Conservation (phyloP, 2,888 invertebrate species). For the Bombyx huttoni region DNA sequence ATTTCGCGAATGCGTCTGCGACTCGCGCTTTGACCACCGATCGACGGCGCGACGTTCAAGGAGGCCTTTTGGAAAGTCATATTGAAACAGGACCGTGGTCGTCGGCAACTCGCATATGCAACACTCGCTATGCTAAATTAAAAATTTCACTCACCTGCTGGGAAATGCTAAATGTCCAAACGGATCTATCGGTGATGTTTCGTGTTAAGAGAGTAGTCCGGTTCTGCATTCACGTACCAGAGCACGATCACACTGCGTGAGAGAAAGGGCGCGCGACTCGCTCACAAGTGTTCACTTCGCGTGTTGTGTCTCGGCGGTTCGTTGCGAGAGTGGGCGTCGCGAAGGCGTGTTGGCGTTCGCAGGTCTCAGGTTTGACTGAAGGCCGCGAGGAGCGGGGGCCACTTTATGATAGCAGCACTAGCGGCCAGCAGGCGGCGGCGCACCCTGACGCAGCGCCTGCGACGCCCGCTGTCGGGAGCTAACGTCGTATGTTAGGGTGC, state of each 20-base stretch:
- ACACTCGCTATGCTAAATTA: conserved; percentile 35
- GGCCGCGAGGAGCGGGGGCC: conserved; percentile 67
- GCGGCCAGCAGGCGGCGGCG: conserved; percentile 35
- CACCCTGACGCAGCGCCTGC: conserved; percentile 10
- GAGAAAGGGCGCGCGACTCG: conserved; percentile 67
- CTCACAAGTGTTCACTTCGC: conserved; percentile 54
- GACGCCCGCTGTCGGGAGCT: background rate
- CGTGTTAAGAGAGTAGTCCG: conserved; percentile 60
- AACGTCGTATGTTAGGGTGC: background rate
- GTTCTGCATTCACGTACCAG: conserved; percentile 67
- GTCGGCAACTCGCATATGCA: conserved; percentile 39
- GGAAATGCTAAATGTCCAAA: conserved; percentile 37
- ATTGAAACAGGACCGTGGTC: conserved; percentile 24
- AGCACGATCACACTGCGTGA: conserved; percentile 66
- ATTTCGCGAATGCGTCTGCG: conserved; percentile 14
- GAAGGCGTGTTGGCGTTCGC: conserved; percentile 53
- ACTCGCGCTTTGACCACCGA: background rate
- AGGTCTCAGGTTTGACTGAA: conserved; percentile 58
- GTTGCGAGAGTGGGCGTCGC: conserved; percentile 52
- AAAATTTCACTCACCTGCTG: conserved; percentile 40
- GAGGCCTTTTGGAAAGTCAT: conserved; percentile 44
- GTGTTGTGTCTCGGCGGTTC: conserved; percentile 44
- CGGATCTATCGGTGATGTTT: conserved; percentile 43
- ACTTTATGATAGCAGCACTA: conserved; percentile 42
- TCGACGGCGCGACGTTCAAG: conserved; percentile 14